These are phyloP conservation scores for Synanthedon tipuliformis DNA, from an alignment of 2,888 invertebrate genomes.

Conservation along the genomic window DNA sequence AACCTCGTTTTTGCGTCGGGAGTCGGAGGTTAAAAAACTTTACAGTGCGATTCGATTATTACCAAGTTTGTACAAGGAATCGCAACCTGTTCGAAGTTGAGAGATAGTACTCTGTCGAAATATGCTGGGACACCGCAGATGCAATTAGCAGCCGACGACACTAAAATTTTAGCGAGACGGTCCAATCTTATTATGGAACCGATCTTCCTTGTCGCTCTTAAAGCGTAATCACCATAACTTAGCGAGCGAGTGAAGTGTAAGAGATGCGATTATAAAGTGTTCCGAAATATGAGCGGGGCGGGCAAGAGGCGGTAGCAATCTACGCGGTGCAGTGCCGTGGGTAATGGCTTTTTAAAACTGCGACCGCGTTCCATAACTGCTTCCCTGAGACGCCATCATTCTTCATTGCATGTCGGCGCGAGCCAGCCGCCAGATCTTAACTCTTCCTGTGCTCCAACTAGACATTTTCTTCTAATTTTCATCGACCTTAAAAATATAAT, in stretches of 20 bases:
- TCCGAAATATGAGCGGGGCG: conserved; percentile 60
- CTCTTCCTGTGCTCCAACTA: conserved; percentile 48
- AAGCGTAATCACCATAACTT: conserved; percentile 70
- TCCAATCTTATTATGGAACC: conserved; percentile 67
- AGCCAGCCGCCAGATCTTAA: conserved; percentile 51
- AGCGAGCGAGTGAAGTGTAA: conserved; percentile 64
- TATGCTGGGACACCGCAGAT: conserved; percentile 35
- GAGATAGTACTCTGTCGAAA: not conserved
- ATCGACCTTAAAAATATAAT: not conserved
- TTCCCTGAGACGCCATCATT: conserved; percentile 67
- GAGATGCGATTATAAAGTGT: conserved; percentile 69
- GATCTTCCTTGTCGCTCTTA: conserved; percentile 68
- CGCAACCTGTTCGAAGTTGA: not conserved
- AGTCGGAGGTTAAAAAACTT: too few species aligned
- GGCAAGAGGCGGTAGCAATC: conserved; percentile 42
- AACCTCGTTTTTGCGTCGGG: too few species aligned
- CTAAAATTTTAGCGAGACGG: conserved; percentile 67
- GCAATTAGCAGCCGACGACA: conserved; percentile 64
- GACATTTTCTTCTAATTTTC: conserved; percentile 26
- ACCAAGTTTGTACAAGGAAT: not conserved
- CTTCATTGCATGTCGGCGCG: conserved; percentile 71
- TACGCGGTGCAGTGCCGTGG: conserved; percentile 61
- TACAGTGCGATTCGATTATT: too few species aligned
- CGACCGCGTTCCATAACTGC: conserved; percentile 70
- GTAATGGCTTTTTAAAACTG: conserved; percentile 71